Evolutionary conservation across 2,797 vertebrate species (phyloP).

Genomic region (Chelidonichthys spinosus): DNA sequence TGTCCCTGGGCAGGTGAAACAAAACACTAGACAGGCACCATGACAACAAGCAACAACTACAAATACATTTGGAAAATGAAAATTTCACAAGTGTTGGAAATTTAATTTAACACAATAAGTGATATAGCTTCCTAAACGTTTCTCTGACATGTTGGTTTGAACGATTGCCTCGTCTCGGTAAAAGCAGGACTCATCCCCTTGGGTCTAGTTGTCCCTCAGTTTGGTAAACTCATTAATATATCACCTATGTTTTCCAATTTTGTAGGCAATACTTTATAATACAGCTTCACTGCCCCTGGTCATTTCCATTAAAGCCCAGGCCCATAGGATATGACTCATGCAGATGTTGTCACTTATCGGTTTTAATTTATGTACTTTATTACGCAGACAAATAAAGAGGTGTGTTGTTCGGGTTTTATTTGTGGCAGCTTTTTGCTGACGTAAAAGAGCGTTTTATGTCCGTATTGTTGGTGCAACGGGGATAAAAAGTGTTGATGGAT

Average conservation of each 20-base stretch:
- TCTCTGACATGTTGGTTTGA: conserved; percentile 58
- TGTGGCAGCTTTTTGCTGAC: conserved; percentile 92
- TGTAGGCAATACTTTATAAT: conserved; percentile 58
- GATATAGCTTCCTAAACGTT: conserved; percentile 59
- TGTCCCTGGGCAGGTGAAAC: conserved; percentile 2
- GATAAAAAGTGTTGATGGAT: conserved; percentile 98
- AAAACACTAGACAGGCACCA: conserved; percentile 19
- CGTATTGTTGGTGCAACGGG: conserved; percentile 92
- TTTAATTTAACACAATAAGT: conserved; percentile 55
- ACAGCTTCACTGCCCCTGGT: conserved; percentile 57
- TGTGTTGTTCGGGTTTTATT: conserved; percentile 94
- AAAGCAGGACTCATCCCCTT: conserved; percentile 53
- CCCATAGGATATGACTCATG: conserved; percentile 87
- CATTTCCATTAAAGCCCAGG: conserved; percentile 64
- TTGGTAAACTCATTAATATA: conserved; percentile 74
- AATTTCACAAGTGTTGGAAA: conserved; percentile 42
- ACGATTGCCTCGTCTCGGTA: conserved; percentile 47
- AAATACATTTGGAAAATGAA: conserved; percentile 47
- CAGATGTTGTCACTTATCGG: conserved; percentile 93
- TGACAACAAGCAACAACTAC: conserved; percentile 7
- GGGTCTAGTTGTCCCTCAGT: conserved; percentile 71
- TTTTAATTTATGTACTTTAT: conserved; percentile 95
- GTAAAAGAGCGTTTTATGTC: conserved; percentile 95
- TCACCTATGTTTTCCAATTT: conserved; percentile 66
- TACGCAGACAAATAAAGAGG: conserved; percentile 94